Conservation (phyloP, 2,113 vertebrate species). For the Brachyhypopomus gauderio region DNA sequence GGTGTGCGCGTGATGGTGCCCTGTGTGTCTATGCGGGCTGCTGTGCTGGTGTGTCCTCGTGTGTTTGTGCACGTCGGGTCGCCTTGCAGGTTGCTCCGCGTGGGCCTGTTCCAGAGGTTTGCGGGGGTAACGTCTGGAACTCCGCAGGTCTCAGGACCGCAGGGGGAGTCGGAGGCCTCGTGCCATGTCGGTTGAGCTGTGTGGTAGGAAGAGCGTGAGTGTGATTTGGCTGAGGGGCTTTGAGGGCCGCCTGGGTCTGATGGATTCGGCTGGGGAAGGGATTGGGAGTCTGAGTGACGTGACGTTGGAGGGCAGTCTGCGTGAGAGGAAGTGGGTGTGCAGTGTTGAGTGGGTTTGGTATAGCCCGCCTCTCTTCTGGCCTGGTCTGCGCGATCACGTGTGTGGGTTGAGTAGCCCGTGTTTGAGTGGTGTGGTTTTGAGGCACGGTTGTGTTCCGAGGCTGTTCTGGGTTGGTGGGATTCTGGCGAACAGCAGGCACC, state of each 20-base stretch:
- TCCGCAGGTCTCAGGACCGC: slow-evolving; percentile 63
- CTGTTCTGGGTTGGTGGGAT: not conserved
- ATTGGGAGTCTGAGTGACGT: slow-evolving; percentile 57
- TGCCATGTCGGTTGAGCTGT: slow-evolving; percentile 7
- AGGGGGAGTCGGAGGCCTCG: slow-evolving; percentile 63
- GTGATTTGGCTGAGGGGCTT: slow-evolving; percentile 47
- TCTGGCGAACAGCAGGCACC: not conserved
- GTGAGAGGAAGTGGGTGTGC: slow-evolving; percentile 60
- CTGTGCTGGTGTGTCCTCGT: not conserved
- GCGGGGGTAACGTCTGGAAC: slow-evolving; percentile 67
- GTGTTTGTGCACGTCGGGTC: slow-evolving; percentile 40
- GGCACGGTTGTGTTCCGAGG: slow-evolving; percentile 33
- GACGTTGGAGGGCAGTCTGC: slow-evolving; percentile 63
- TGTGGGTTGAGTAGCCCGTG: slow-evolving; percentile 61
- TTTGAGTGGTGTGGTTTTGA: slow-evolving; percentile 57
- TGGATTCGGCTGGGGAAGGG: slow-evolving; percentile 62
- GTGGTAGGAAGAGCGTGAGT: slow-evolving; percentile 38
- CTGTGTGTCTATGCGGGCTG: slow-evolving; percentile 55
- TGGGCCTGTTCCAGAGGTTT: slow-evolving; percentile 49
- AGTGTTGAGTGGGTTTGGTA: slow-evolving; percentile 20
- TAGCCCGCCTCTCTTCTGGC: not conserved
- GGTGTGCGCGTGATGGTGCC: slow-evolving; percentile 42
- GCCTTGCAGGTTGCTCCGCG: slow-evolving; percentile 56
- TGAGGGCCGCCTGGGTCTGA: slow-evolving; percentile 67
- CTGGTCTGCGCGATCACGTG: not conserved